These are phyloP conservation scores for Pachyramphus minor DNA, from an alignment of 2,113 vertebrate species.

Conservation along the genomic window DNA sequence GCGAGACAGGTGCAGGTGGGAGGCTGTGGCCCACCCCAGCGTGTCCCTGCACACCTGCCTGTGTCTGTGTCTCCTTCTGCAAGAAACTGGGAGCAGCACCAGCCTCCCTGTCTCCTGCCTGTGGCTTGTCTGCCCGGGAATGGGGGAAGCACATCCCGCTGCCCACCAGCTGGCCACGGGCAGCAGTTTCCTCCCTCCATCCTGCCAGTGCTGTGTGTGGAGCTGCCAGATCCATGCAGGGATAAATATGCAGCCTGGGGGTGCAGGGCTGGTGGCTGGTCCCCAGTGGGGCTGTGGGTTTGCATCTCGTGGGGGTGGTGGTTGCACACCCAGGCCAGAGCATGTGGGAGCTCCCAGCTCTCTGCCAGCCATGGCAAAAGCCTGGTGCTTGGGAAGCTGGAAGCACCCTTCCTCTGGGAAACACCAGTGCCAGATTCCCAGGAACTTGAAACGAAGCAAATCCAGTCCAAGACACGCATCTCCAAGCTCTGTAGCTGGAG, in stretches of 20 bases:
- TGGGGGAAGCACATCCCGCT: rapidly evolving
- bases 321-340: not conserved
- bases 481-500: conserved; percentile 16
- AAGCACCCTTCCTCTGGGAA: not conserved
- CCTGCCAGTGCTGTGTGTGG: rapidly evolving
- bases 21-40: rapidly evolving
- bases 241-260: not conserved
- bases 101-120: not conserved
- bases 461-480: not conserved
- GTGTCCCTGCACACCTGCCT: rapidly evolving
- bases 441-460: conserved; percentile 34
- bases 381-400: not conserved
- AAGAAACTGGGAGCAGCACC: not conserved
- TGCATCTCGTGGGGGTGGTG: not conserved
- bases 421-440: conserved; percentile 56
- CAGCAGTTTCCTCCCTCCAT: not conserved
- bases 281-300: not conserved
- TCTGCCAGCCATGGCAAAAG: not conserved
- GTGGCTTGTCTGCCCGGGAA: not conserved
- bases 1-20: not conserved
- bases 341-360: not conserved
- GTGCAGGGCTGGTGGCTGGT: not conserved
- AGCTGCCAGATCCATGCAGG: not conserved
- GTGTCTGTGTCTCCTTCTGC: not conserved
- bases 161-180: rapidly evolving